These are phyloP conservation scores for Zapornia atra DNA, from an alignment of 2,113 vertebrate species.

Conservation along the genomic window DNA sequence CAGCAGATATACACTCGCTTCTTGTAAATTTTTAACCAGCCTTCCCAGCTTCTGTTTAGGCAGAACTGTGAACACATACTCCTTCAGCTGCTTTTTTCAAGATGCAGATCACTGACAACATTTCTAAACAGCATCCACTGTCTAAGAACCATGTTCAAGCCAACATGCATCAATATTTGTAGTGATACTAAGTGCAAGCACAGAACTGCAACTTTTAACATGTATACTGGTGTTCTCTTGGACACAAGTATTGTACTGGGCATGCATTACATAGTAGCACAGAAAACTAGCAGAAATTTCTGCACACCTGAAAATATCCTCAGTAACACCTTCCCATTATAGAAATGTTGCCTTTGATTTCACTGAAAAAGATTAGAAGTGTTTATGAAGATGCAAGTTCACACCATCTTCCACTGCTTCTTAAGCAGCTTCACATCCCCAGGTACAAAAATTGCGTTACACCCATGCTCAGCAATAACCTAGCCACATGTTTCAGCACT, in stretches of 20 bases:
- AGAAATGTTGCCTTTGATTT: not conserved
- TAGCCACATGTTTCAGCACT: not conserved
- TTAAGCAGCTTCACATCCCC: not conserved
- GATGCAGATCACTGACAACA: accelerated
- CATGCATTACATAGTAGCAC: not conserved
- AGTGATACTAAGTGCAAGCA: accelerated
- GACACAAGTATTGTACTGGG: accelerated
- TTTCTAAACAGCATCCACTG: not conserved
- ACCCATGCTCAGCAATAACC: not conserved
- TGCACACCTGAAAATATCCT: not conserved
- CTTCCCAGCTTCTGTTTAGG: not conserved
- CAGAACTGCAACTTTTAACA: not conserved
- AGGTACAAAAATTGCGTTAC: not conserved
- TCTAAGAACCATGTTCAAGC: not conserved
- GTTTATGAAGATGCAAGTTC: not conserved
- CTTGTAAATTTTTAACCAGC: not conserved
- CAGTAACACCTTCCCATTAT: not conserved
- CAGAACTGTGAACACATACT: not conserved
- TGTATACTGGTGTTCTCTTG: not conserved
- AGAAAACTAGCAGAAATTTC: not conserved
- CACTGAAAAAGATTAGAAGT: not conserved
- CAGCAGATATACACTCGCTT: accelerated
- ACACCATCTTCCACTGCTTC: not conserved
- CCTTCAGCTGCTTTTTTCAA: not conserved
- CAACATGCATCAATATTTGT: not conserved